Conservation (phyloP, 1,140 invertebrate species). For the Neodiprion pinetum region DNA sequence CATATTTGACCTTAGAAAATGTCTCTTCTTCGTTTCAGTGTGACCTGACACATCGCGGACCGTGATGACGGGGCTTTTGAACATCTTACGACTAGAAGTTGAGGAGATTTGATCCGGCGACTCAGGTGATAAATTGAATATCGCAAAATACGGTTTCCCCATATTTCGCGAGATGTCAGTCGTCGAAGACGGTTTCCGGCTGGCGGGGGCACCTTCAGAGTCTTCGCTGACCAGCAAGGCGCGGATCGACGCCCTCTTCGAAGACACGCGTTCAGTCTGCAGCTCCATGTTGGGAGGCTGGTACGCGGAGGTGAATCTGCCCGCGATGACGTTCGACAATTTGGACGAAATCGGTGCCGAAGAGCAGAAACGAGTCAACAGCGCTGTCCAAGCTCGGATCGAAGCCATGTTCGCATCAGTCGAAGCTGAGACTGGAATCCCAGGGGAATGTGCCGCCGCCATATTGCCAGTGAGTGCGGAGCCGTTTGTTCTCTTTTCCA, state of each 20-base stretch:
- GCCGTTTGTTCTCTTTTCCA: neutral
- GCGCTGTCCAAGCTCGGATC: slow-evolving; percentile 83
- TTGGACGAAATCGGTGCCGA: slow-evolving; percentile 41
- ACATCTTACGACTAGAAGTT: no score
- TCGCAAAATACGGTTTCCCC: no score
- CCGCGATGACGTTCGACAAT: slow-evolving; percentile 18
- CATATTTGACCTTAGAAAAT: no score
- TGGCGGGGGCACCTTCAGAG: slow-evolving; percentile 51
- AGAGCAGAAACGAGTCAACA: slow-evolving; percentile 64
- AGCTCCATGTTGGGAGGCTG: slow-evolving; percentile 13
- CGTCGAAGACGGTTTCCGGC: slow-evolving; percentile 53
- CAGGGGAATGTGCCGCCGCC: slow-evolving; percentile 57
- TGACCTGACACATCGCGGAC: no score
- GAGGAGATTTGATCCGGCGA: no score
- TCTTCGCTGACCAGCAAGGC: slow-evolving; percentile 59
- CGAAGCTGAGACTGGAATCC: slow-evolving; percentile 70
- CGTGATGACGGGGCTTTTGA: no score
- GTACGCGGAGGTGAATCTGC: slow-evolving; percentile 1
- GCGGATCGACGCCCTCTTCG: slow-evolving; percentile 82
- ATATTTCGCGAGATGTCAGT: slow-evolving; percentile 38
- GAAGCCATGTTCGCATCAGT: slow-evolving; percentile 84
- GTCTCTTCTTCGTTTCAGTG: no score
- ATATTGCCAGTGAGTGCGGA: slow-evolving; percentile 49
- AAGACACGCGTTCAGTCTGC: slow-evolving; percentile 63
- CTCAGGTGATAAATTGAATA: no score